Evolutionary conservation across 2,888 invertebrate genomes (phyloP), one percentile per base, ranked within the genome.

Genomic region (Stenolophus ochropezus): DNA sequence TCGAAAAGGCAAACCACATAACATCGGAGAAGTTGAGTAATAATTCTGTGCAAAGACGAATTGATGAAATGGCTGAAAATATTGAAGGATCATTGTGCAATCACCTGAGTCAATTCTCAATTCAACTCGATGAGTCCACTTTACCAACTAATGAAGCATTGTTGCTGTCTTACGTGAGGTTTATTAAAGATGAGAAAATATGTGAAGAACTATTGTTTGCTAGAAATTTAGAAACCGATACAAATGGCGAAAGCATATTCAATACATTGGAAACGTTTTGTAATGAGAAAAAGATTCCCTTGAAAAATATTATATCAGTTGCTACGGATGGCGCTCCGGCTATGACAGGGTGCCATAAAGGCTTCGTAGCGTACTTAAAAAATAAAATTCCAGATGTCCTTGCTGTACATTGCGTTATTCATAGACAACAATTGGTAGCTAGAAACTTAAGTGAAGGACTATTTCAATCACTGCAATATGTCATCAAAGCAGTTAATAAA

Each of bases 361-460:
- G 84, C 42, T 85, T 85, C 83, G 83, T 86, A 84, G 84, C 81
- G 65, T 83, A 84, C 84, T 83, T 85, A 61, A 84, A 85, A 84
- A 78, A 81, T 83, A 84, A 83, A 83, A 76, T 84, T 83, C 83
- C 84, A 74, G 83, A 53, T 20, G 82, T 85, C 76, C 78, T 82
- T 73, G 82, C 83, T 80, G 83, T 85, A 76, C 83, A 85, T 25
- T 85, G 84, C 71, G 84, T 84, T 20, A 84, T 84, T 73, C 84
- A 85, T 82, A 83, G 83, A 71, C 83, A 85, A 83, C 84, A 84
- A 82, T 82, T 82, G 61, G 76, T 84, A 21, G 83, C 83, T 23
- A 84, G 83, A 82, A 83, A 82, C 82, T 21, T 84, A 42, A 82
- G 80, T 84, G 71, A 16, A 61, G 65, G 81, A 14, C 73, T 83